Evolutionary conservation across 2,797 vertebrate genomes (phyloP).

Genomic region (Chromis chromis): DNA sequence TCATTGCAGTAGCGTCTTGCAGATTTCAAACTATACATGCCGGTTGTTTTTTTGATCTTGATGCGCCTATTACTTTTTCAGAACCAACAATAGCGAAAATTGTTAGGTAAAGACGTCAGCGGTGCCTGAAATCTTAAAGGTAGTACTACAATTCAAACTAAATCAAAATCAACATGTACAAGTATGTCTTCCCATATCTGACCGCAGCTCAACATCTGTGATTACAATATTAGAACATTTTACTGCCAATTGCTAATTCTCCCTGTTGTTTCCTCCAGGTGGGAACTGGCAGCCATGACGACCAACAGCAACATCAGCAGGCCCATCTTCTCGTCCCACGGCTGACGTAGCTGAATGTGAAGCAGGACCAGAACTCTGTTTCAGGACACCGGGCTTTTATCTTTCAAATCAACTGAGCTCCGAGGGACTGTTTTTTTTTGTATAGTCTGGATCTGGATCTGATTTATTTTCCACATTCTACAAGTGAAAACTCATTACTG

Average conservation of each 20-base stretch:
- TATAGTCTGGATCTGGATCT: conserved; percentile 54
- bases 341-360: conserved; percentile 79
- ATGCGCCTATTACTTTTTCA: background rate
- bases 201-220: background rate
- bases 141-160: background rate
- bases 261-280: conserved; percentile 81
- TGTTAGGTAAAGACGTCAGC: background rate
- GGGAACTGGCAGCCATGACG: conserved; percentile 99
- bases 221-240: background rate
- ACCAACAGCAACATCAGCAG: conserved; percentile 99
- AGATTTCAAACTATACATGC: conserved; percentile 9
- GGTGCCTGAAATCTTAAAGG: background rate
- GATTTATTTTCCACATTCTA: conserved; percentile 50
- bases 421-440: conserved; percentile 38
- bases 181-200: background rate
- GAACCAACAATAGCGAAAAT: background rate
- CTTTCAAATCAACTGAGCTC: conserved; percentile 47
- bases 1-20: background rate
- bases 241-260: conserved; percentile 16
- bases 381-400: conserved; percentile 51
- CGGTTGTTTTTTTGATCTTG: background rate
- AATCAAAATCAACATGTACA: background rate
- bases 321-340: conserved; percentile 96
- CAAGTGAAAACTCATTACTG: conserved; percentile 52
- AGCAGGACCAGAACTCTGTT: conserved; percentile 57